Conservation (phyloP, 1,140 invertebrate species). For the Drosophila ananassae region DNA sequence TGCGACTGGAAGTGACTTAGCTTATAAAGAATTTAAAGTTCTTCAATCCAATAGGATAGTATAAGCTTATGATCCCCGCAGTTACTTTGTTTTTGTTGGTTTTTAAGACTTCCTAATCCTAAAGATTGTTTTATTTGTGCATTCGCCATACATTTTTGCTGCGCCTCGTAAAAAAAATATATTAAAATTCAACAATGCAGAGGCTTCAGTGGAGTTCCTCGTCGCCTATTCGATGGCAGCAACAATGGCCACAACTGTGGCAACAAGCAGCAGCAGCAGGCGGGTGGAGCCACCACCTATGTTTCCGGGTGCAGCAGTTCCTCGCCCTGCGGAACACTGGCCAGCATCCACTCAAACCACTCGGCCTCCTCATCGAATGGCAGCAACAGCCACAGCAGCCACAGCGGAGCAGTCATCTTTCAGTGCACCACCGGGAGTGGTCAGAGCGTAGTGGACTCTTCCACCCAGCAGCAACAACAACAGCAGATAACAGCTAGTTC, state of each 20-base stretch:
- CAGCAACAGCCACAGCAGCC: conserved; percentile 75
- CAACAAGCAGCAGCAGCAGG: conserved; percentile 26
- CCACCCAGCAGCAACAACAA: conserved; percentile 21
- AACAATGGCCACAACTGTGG: conserved; percentile 32
- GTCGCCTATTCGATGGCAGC: conserved; percentile 79
- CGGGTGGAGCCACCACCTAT: conserved; percentile 20
- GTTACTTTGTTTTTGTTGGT: conserved; percentile 1
- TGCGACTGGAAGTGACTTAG: not conserved
- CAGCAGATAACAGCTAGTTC: conserved; percentile 64
- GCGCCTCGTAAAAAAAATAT: conserved; percentile 48
- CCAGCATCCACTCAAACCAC: conserved; percentile 77
- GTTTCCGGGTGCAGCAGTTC: conserved; percentile 44
- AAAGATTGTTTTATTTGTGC: conserved; percentile 21
- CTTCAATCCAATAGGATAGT: not conserved
- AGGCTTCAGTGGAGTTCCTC: conserved; percentile 80
- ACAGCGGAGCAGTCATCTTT: conserved; percentile 74
- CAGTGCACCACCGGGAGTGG: conserved; percentile 52
- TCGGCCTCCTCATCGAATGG: conserved; percentile 76
- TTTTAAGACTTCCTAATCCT: conserved; percentile 19
- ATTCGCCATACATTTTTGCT: conserved; percentile 32
- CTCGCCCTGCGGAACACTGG: conserved; percentile 72
- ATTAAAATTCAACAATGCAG: conserved; percentile 51
- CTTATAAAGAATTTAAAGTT: not conserved
- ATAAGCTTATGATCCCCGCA: not conserved
- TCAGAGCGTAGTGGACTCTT: conserved; percentile 53